These are phyloP conservation scores for Venusia cambrica DNA, from an alignment of 2,888 invertebrate species.

Conservation along the genomic window DNA sequence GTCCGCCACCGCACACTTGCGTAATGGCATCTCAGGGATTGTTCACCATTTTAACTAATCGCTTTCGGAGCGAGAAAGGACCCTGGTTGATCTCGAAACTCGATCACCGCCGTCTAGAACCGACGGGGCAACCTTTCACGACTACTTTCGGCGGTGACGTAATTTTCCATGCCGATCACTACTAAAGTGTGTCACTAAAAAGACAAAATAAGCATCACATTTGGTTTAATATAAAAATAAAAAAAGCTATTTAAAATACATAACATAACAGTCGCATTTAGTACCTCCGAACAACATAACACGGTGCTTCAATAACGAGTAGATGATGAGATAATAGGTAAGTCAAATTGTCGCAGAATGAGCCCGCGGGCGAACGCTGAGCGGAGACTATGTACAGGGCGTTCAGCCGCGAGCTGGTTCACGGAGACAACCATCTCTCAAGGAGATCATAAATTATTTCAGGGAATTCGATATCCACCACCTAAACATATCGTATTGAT, in stretches of 20 bases:
- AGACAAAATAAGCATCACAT: constrained; percentile 62
- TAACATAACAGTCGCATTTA: constrained; percentile 75
- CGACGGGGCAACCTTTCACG: constrained; percentile 63
- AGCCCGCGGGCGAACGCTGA: constrained; percentile 49
- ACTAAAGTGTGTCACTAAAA: constrained; percentile 46
- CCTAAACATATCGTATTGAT: constrained; percentile 33
- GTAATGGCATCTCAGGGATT: constrained; percentile 46
- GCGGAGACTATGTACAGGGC: constrained; percentile 66
- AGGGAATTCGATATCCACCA: constrained; percentile 47
- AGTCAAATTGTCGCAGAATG: constrained; percentile 30
- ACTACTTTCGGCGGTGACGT: constrained; percentile 67
- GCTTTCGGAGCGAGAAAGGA: constrained; percentile 57
- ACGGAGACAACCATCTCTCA: constrained; percentile 26
- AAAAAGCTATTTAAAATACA: constrained; percentile 75
- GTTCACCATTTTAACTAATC: constrained; percentile 55
- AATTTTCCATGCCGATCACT: constrained; percentile 43
- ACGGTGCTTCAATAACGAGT: constrained; percentile 78
- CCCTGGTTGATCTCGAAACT: constrained; percentile 32
- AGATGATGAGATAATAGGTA: constrained; percentile 52
- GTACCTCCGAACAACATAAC: constrained; percentile 69
- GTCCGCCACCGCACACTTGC: constrained; percentile 39
- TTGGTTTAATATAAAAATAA: constrained; percentile 71
- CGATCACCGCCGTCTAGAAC: constrained; percentile 39
- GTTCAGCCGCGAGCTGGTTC: constrained; percentile 45
- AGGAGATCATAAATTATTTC: constrained; percentile 53